Conservation (phyloP, 2,888 invertebrate species). For the Nomada ferruginata region DNA sequence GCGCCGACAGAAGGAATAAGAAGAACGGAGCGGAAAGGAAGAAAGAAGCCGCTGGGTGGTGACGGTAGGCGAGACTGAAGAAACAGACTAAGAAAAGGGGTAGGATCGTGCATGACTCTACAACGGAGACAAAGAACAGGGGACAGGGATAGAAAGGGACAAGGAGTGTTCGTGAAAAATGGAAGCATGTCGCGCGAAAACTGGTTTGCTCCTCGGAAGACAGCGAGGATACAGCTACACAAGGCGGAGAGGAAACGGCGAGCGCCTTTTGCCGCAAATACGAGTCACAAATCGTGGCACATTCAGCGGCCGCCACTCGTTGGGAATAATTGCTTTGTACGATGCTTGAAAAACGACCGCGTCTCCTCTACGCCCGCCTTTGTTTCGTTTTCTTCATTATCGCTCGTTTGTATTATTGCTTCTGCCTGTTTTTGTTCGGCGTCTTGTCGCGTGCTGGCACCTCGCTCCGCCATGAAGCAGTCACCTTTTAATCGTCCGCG, state of each 20-base stretch:
- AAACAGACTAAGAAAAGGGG: constrained; percentile 11
- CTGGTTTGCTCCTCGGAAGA: constrained; percentile 16
- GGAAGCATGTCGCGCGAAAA: constrained; percentile 50
- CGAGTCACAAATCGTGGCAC: constrained; percentile 48
- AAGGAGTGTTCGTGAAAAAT: constrained; percentile 59
- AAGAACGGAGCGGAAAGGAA: constrained; percentile 43
- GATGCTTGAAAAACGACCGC: constrained; percentile 31
- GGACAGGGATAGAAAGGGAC: constrained; percentile 30
- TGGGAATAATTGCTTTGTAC: constrained; percentile 61
- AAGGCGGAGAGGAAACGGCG: constrained; percentile 4
- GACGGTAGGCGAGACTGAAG: constrained; percentile 8
- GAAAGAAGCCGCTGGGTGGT: constrained; percentile 32
- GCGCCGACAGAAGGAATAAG: constrained; percentile 41
- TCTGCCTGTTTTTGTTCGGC: background rate
- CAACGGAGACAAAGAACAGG: constrained; percentile 9
- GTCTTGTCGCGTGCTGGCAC: background rate
- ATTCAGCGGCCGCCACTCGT: constrained; percentile 43
- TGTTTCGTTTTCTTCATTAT: constrained; percentile 40
- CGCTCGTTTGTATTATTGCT: constrained; percentile 22
- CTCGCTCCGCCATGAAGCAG: background rate
- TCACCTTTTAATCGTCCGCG: constrained; percentile 34
- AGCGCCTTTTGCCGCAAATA: constrained; percentile 47
- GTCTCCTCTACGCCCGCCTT: constrained; percentile 14
- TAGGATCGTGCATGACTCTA: constrained; percentile 24
- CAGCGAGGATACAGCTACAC: constrained; percentile 9